phyloP scores from a whole-genome alignment of 2,113 vertebrate species.

The Sebastes fasciatus region DNA sequence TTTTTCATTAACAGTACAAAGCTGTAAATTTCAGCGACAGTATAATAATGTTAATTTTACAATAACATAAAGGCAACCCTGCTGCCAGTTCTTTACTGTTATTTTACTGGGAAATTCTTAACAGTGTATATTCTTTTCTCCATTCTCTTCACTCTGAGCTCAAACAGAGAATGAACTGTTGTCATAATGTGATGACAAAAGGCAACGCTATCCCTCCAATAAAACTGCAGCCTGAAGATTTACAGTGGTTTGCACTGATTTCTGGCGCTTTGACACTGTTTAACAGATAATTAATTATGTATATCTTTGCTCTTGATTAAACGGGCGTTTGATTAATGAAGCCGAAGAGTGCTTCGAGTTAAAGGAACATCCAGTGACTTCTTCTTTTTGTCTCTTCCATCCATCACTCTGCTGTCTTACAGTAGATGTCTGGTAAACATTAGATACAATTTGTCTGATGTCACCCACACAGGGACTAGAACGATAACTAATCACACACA shows the following conservation, averaged over 20 bases:
- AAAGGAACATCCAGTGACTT: slow-evolving; percentile 48
- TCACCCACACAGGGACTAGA: slow-evolving; percentile 31
- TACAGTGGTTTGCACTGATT: slow-evolving; percentile 60
- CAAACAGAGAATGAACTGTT: slow-evolving; percentile 29
- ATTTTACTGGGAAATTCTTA: no score
- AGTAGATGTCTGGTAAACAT: slow-evolving; percentile 54
- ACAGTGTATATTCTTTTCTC: no score
- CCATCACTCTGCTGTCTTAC: slow-evolving; percentile 24
- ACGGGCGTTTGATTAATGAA: slow-evolving; percentile 60
- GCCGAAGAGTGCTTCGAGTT: slow-evolving; percentile 6
- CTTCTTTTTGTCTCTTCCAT: slow-evolving; percentile 55
- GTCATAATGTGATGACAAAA: slow-evolving; percentile 69
- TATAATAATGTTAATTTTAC: no score
- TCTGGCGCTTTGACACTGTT: slow-evolving; percentile 46
- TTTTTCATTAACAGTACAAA: no score
- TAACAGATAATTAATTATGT: slow-evolving; percentile 66
- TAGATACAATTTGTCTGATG: slow-evolving; percentile 39
- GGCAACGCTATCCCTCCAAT: background rate
- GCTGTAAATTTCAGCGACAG: no score
- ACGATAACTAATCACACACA: slow-evolving; percentile 14
- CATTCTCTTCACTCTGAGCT: slow-evolving; percentile 1
- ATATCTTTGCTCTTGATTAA: slow-evolving; percentile 53
- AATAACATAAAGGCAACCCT: no score
- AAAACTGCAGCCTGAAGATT: slow-evolving; percentile 56
- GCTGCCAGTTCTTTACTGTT: no score